Evolutionary conservation across 2,113 vertebrate genomes (phyloP).

Genomic region (Sapajus apella): DNA sequence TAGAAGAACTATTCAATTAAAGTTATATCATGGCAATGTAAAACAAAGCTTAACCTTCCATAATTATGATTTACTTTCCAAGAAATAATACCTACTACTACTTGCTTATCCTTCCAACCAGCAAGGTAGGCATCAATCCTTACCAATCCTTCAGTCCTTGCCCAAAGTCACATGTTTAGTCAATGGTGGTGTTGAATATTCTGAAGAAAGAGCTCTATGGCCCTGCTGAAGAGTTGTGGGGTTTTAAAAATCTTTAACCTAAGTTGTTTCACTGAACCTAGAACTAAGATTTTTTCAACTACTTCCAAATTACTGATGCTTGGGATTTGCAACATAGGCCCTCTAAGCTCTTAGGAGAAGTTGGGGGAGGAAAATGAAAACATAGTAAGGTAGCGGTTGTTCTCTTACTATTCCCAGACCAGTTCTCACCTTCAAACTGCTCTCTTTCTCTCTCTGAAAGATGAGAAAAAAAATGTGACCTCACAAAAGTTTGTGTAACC

Average conservation of each 20-base stretch:
- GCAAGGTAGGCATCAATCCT: neutral
- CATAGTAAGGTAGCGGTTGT: neutral
- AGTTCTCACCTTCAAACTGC: neutral
- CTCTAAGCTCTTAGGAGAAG: neutral
- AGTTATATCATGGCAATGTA: neutral
- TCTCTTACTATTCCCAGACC: neutral
- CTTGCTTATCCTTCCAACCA: neutral
- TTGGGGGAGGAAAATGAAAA: neutral
- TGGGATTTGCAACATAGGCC: neutral
- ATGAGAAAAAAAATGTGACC: neutral
- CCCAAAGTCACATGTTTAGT: neutral
- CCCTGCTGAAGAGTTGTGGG: neutral
- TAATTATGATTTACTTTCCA: neutral
- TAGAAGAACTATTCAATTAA: neutral
- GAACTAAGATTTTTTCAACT: neutral
- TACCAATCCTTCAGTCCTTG: neutral
- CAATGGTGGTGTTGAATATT: neutral
- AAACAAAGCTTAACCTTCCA: neutral
- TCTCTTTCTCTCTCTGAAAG: neutral
- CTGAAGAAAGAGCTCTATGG: neutral
- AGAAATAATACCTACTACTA: neutral
- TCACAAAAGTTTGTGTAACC: neutral
- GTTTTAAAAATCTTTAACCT: neutral
- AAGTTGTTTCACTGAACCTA: neutral
- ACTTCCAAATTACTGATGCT: neutral